Base-by-base conservation (phyloP, 2,888 invertebrate genomes). In the Euspilapteryx auroguttella region DNA sequence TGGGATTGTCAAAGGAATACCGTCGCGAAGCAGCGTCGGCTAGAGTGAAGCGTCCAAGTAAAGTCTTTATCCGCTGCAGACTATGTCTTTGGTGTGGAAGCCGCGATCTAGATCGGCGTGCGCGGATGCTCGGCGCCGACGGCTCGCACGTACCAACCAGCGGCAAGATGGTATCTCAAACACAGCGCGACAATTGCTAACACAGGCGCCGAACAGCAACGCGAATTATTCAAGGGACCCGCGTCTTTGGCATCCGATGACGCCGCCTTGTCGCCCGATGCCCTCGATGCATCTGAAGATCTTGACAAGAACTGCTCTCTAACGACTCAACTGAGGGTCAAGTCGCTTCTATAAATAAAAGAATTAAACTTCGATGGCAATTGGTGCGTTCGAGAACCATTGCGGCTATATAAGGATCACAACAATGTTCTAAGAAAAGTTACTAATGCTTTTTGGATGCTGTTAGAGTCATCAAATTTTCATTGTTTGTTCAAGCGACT, bases 171-270 rank as follows among this genome's bases (percentile, higher is more conserved):
- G 43, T 69, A 73, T 73, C 71, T 50, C 43, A 54, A 61, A 61
- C 44, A 44, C 49, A 44, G 53, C 55, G 66, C 68, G 69, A 69
- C 71, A 69, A 69, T 68, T 69, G 68, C 65, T 64, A 62, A 64
- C 65, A 59, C 58, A 45, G 59, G 54, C 55, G 59, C 57, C 52
- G 52, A 38, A 47, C 45, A 49, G 53, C 64, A 50, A 46, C 51
- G 62, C 61, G 56, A 65, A 65, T 65, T 64, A 69, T 66, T 63
- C 65, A 58, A 43, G 42, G 37, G 45, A 44, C 45, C 44, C 45
- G 40, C 47, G 47, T 46, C 41, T n/a, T n/a, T n/a, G 32, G 31
- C 41, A 45, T 47, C 51, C 50, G 36, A 24, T 15, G 28, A 25
- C 29, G 22, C 22, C 25, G 15, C n/a, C 17, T 13, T 10, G n/a